A percentile compares a stretch with the other conserved stretches of the same genome.
These are phyloP conservation scores for Sinopyrophorus schimmeli DNA, from an alignment of 2,888 invertebrate species.

Conservation along the genomic window DNA sequence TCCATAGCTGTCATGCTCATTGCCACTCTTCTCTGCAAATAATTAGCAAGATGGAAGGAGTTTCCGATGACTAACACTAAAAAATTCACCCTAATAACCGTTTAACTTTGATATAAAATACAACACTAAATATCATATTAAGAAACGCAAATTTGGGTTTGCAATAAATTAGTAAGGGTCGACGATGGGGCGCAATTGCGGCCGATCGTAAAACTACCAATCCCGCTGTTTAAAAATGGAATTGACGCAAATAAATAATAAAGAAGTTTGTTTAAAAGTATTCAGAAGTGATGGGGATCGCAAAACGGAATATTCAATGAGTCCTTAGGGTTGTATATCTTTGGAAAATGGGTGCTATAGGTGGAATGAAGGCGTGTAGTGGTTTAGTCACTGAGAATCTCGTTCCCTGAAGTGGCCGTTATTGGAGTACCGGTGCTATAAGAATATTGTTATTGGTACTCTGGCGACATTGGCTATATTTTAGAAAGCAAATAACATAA, in stretches of 20 bases:
- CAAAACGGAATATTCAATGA: slow-evolving; percentile 33
- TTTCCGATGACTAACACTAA: too few relatives aligned
- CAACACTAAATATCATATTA: too few relatives aligned
- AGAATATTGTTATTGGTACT: slow-evolving; percentile 34
- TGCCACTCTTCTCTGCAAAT: too few relatives aligned
- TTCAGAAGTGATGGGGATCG: slow-evolving; percentile 27
- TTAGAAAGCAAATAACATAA: slow-evolving; percentile 12
- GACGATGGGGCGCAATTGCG: too few relatives aligned
- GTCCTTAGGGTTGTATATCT: slow-evolving; percentile 30
- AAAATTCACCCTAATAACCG: too few relatives aligned
- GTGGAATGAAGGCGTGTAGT: slow-evolving; percentile 32
- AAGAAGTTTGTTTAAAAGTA: slow-evolving; percentile 26
- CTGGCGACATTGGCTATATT: slow-evolving; percentile 24
- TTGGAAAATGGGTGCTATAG: slow-evolving; percentile 30
- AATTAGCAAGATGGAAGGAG: too few relatives aligned
- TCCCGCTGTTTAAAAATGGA: slow-evolving; percentile 19
- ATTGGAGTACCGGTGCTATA: slow-evolving; percentile 25
- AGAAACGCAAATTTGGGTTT: too few relatives aligned
- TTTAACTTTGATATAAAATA: too few relatives aligned
- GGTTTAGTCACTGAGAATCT: slow-evolving; percentile 33
- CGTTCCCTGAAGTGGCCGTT: slow-evolving; percentile 33
- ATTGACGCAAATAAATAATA: slow-evolving; percentile 14
- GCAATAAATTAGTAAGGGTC: too few relatives aligned
- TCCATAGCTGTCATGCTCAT: too few relatives aligned
- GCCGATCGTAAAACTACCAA: too few relatives aligned